Percentiles rank a stretch among this genome's conserved stretches.
These are phyloP conservation scores for Poeciliopsis prolifica DNA, from an alignment of 2,113 vertebrate genomes.

Conservation along the genomic window DNA sequence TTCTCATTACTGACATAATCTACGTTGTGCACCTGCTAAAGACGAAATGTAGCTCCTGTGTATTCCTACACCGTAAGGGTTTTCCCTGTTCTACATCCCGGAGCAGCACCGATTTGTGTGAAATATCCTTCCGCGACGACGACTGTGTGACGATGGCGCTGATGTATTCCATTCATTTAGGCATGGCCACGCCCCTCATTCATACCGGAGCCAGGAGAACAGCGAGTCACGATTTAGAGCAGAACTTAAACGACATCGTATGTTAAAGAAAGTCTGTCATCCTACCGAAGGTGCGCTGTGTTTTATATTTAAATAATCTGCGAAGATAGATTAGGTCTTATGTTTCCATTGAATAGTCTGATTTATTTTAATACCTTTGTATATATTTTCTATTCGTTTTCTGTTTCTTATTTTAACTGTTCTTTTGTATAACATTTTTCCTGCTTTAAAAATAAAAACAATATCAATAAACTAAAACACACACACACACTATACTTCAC, in stretches of 20 bases:
- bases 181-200: background rate
- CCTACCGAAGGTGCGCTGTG: background rate
- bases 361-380: too few relatives aligned
- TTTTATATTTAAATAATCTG: too few relatives aligned
- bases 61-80: slow-evolving; percentile 62
- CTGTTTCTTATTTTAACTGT: too few relatives aligned
- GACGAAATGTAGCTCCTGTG: slow-evolving; percentile 34
- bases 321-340: too few relatives aligned
- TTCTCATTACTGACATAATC: slow-evolving; percentile 17
- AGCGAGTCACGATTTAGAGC: background rate
- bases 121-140: slow-evolving; percentile 67
- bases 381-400: too few relatives aligned
- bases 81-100: slow-evolving; percentile 64
- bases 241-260: background rate
- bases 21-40: slow-evolving; percentile 67
- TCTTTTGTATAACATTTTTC: too few relatives aligned
- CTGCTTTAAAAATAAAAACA: too few relatives aligned
- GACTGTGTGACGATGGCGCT: slow-evolving; percentile 55
- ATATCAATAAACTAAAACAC: too few relatives aligned
- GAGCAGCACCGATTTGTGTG: slow-evolving; percentile 48
- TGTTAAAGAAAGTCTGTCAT: background rate
- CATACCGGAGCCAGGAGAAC: background rate
- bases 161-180: slow-evolving; percentile 47
- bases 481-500: too few relatives aligned
- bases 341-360: too few relatives aligned